Evolutionary conservation across 2,113 vertebrate species (phyloP).

Genomic region (Psittacus erithacus): DNA sequence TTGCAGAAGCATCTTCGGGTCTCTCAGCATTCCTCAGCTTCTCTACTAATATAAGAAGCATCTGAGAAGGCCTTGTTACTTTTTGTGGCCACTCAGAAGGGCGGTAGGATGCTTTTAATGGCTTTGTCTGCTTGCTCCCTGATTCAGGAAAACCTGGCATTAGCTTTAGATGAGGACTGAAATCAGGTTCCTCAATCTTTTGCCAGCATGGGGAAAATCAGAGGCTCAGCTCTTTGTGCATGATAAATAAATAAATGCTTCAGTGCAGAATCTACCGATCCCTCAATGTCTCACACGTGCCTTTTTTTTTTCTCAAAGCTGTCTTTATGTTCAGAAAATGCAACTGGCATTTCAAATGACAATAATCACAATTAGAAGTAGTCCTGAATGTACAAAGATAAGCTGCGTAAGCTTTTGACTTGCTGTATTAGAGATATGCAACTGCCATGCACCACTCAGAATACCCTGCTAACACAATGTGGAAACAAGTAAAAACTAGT

Average conservation of each 20-base stretch:
- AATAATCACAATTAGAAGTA: neutral
- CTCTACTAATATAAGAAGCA: neutral
- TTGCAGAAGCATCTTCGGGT: neutral
- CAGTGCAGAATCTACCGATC: neutral
- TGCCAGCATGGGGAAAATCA: neutral
- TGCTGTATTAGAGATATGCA: neutral
- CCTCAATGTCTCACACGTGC: neutral
- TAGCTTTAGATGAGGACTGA: neutral
- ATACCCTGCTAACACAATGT: neutral
- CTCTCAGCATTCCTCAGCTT: neutral
- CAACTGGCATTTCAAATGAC: neutral
- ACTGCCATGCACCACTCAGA: neutral
- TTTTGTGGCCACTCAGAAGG: neutral
- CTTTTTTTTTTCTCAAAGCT: neutral
- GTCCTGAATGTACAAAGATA: neutral
- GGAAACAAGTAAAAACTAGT: neutral
- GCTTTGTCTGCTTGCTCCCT: neutral
- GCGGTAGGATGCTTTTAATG: neutral
- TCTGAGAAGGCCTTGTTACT: neutral
- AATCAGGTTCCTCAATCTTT: neutral
- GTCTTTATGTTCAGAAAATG: neutral
- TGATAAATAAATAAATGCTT: constrained; percentile 37
- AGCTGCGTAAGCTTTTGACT: neutral
- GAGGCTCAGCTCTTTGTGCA: neutral
- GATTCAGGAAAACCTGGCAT: neutral